These are phyloP conservation scores for Chrysina gloriosa DNA, from an alignment of 2,888 invertebrate genomes.

Conservation along the genomic window DNA sequence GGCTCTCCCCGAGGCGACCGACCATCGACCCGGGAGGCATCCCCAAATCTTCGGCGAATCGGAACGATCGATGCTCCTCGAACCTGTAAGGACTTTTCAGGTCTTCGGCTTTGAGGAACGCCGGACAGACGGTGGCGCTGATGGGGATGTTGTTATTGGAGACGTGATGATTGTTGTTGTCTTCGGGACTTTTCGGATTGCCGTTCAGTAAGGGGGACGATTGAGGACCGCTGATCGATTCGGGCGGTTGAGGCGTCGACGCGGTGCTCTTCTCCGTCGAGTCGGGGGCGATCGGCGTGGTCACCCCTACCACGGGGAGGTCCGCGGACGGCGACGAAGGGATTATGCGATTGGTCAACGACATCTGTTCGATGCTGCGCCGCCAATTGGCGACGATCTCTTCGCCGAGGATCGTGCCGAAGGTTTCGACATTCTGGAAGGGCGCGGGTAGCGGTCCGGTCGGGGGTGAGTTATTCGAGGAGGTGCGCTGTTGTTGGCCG, in stretches of 20 bases:
- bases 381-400: slow-evolving; percentile 86
- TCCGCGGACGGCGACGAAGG: slow-evolving; percentile 54
- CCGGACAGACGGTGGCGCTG: slow-evolving; percentile 65
- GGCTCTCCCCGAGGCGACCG: slow-evolving; percentile 86
- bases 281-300: slow-evolving; percentile 55
- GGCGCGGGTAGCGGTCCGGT: slow-evolving; percentile 68
- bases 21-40: slow-evolving; percentile 85
- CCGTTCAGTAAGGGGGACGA: slow-evolving; percentile 60
- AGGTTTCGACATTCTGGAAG: slow-evolving; percentile 76
- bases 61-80: slow-evolving; percentile 83
- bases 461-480: slow-evolving; percentile 60
- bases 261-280: slow-evolving; percentile 63
- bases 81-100: slow-evolving; percentile 80
- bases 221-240: slow-evolving; percentile 58
- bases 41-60: slow-evolving; percentile 86
- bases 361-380: slow-evolving; percentile 73
- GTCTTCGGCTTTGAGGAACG: slow-evolving; percentile 64
- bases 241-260: slow-evolving; percentile 67
- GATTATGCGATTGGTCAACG: slow-evolving; percentile 58
- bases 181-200: slow-evolving; percentile 69
- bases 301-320: slow-evolving; percentile 61
- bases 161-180: slow-evolving; percentile 66
- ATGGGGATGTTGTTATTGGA: slow-evolving; percentile 68
- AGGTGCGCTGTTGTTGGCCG: slow-evolving; percentile 54
- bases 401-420: slow-evolving; percentile 82